Conservation (phyloP, 2,888 invertebrate species). For the Leptinotarsa tumamoca region DNA sequence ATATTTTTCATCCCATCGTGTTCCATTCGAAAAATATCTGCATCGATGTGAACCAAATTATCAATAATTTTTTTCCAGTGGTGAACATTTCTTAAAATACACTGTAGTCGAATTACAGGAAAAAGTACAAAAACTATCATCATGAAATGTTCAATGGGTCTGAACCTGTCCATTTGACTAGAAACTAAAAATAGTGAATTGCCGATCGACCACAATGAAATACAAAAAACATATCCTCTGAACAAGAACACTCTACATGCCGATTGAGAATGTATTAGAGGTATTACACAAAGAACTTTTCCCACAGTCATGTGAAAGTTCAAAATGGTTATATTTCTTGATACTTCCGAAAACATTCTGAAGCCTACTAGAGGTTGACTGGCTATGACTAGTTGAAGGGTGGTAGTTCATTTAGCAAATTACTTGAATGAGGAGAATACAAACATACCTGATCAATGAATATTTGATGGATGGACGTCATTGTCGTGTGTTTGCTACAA, state of each 20-base stretch:
- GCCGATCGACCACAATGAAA: neutral
- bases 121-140: too few species aligned
- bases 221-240: neutral
- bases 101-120: neutral
- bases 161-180: too few species aligned
- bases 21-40: too few species aligned
- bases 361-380: neutral
- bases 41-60: neutral
- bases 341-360: neutral
- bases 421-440: too few species aligned
- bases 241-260: neutral
- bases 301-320: neutral
- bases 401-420: too few species aligned
- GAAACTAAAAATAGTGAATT: too few species aligned
- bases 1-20: too few species aligned
- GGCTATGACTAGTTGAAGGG: neutral
- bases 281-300: neutral
- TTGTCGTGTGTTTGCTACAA: too few species aligned
- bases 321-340: neutral
- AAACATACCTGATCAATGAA: too few species aligned
- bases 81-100: neutral
- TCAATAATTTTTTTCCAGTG: neutral
- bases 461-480: too few species aligned
- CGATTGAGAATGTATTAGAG: neutral
- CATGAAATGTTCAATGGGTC: too few species aligned